phyloP scores from a whole-genome alignment of 2,888 invertebrate genomes.

The Carterocephalus palaemon region DNA sequence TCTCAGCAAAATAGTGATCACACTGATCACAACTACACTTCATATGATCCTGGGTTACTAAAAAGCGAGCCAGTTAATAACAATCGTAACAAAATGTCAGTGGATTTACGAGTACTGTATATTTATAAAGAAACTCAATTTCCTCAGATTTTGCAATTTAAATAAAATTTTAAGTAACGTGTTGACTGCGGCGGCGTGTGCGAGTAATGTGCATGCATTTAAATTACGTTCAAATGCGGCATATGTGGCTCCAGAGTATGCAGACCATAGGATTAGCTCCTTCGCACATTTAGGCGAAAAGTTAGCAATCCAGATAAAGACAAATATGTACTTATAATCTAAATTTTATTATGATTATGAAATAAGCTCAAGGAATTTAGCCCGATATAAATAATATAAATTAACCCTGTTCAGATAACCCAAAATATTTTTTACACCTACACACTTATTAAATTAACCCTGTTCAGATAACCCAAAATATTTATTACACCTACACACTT shows the following conservation, averaged over 20 bases:
- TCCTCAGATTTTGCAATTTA: slow-evolving; percentile 43
- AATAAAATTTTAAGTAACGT: slow-evolving; percentile 58
- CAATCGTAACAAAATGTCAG: not conserved
- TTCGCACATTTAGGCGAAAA: slow-evolving; percentile 18
- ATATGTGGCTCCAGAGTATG: slow-evolving; percentile 37
- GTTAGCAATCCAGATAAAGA: not conserved
- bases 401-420: too few relatives aligned
- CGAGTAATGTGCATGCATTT: slow-evolving; percentile 67
- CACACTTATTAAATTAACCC: too few relatives aligned
- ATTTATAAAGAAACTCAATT: slow-evolving; percentile 14
- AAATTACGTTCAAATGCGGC: slow-evolving; percentile 64
- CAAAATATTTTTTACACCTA: too few relatives aligned
- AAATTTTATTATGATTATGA: too few relatives aligned
- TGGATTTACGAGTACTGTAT: not conserved
- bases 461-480: too few relatives aligned
- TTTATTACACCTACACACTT: too few relatives aligned
- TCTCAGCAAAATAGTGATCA: too few relatives aligned
- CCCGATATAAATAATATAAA: too few relatives aligned
- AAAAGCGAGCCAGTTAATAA: not conserved
- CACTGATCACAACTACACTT: too few relatives aligned
- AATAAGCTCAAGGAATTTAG: too few relatives aligned
- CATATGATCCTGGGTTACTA: not conserved
- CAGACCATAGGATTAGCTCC: slow-evolving; percentile 37
- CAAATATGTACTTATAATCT: too few relatives aligned
- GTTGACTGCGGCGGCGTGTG: slow-evolving; percentile 43